These are phyloP conservation scores for Crocidura indochinensis DNA, from an alignment of 2,797 vertebrate genomes.

Conservation along the genomic window DNA sequence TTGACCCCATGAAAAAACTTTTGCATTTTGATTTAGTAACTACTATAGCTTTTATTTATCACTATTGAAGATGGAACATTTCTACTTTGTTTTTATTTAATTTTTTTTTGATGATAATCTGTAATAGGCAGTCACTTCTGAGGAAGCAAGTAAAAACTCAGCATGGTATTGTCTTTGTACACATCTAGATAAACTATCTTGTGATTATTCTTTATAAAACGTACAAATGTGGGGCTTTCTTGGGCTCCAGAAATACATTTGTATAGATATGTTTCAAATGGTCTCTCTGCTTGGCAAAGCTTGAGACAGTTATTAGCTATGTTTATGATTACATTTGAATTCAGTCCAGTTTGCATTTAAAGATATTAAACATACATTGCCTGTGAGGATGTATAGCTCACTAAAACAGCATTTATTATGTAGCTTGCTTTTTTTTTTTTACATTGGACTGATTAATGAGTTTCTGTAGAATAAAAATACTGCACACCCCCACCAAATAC, in stretches of 20 bases:
- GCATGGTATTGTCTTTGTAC: slow-evolving; percentile 69
- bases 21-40: slow-evolving; percentile 77
- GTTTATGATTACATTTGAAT: slow-evolving; percentile 75
- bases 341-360: slow-evolving; percentile 69
- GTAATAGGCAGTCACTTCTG: slow-evolving; percentile 84
- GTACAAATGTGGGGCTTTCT: slow-evolving; percentile 50
- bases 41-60: slow-evolving; percentile 84
- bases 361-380: slow-evolving; percentile 62
- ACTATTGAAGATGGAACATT: slow-evolving; percentile 87
- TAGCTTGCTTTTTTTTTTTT: neutral
- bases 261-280: slow-evolving; percentile 72
- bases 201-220: slow-evolving; percentile 49
- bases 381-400: slow-evolving; percentile 63
- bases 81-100: slow-evolving; percentile 84
- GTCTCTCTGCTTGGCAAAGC: slow-evolving; percentile 68
- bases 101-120: slow-evolving; percentile 89
- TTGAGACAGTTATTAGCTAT: slow-evolving; percentile 49
- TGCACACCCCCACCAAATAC: neutral
- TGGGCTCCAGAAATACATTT: slow-evolving; percentile 68
- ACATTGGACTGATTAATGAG: slow-evolving; percentile 76
- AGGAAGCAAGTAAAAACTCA: slow-evolving; percentile 84
- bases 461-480: slow-evolving; percentile 79
- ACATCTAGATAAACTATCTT: slow-evolving; percentile 64
- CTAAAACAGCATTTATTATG: slow-evolving; percentile 71
- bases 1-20: slow-evolving; percentile 76